These are phyloP conservation scores for Tetramorium parvispinum DNA, from an alignment of 1,140 invertebrate species.

Conservation along the genomic window DNA sequence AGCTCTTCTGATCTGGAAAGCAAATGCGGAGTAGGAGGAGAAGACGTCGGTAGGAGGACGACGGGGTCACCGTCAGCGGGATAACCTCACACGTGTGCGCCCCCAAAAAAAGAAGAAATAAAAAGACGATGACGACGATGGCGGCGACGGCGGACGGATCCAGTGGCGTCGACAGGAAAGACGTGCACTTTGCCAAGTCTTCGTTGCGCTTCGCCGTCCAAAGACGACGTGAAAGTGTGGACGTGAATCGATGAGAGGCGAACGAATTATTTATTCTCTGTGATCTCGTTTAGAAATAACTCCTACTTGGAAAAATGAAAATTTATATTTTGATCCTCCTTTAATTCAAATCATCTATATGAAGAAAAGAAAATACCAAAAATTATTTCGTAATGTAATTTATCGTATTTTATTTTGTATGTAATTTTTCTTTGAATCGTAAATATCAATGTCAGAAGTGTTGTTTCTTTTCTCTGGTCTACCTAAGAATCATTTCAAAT, in stretches of 20 bases:
- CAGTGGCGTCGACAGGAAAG: slow-evolving; percentile 65
- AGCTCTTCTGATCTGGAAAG: slow-evolving; percentile 71
- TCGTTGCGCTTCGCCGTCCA: slow-evolving; percentile 24
- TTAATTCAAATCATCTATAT: not conserved
- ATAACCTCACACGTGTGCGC: slow-evolving; percentile 82
- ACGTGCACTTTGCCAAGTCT: slow-evolving; percentile 51
- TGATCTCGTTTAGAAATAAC: not conserved
- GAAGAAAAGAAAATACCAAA: not conserved
- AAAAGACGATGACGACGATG: slow-evolving; percentile 49
- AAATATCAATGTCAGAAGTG: not conserved
- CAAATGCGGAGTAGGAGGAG: slow-evolving; percentile 58
- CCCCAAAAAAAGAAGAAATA: slow-evolving; percentile 72
- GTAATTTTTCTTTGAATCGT: not conserved
- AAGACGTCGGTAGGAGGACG: slow-evolving; percentile 69
- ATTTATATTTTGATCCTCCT: not conserved
- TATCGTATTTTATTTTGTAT: not conserved
- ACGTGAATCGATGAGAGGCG: not conserved
- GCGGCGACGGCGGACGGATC: slow-evolving; percentile 23
- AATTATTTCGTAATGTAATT: not conserved
- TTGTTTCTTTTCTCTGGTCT: not conserved
- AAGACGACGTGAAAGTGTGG: not conserved
- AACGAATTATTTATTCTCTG: slow-evolving; percentile 22
- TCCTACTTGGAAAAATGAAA: not conserved
- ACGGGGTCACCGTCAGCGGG: slow-evolving; percentile 77
- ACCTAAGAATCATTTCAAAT: not conserved